Base-by-base conservation (phyloP, 2,797 vertebrate genomes). In the Leptatherina wallacei region DNA sequence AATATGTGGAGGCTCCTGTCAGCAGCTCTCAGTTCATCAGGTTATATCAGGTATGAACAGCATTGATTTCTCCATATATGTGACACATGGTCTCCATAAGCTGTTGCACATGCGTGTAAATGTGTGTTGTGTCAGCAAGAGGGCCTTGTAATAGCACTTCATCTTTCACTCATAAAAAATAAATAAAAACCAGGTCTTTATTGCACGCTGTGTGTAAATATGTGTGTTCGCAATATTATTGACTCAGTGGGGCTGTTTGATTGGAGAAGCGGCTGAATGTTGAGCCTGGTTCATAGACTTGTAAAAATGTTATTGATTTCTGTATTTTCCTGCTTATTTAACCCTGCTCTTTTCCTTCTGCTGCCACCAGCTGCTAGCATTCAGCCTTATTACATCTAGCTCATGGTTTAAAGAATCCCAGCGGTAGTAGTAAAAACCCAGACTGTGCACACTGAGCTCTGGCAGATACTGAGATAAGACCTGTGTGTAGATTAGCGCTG, bases 41-140 rank as follows among this genome's bases (percentile, higher is more conserved):
- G 51, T 72, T 35, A 16, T 32, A 56, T 38, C 35, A 52, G 61
- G 42, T 29, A 55, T 40, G 51, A 78, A 30, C 42, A 44, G 42
- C 16, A 18, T 18, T 44, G 42, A 44, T 44, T 44, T 18, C 42
- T 44, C 42, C 18, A 44, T 44, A 20, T 7, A 20, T 8, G 42
- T 20, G 42, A 44, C 42, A 44, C 20, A 16, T 44, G 42, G 6
- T 44, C 42, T 44, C 13, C 24, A 14, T 6, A 22, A 54, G 69
- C 35, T 62, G 54, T 29, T 65, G 55, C 29, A 30, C 68, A 49
- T 52, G 51, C 4, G 2, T 8, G 42, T 44, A 27, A 71, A 54
- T 47, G 51, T 68, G 33, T 52, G 51, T 77, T 70, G 56, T 77
- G 56, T 79, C 73, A 79, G 77, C 71, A 73, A 9, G 38, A 76